phyloP scores from a whole-genome alignment of 2,888 invertebrate genomes.

The Apoda limacodes region DNA sequence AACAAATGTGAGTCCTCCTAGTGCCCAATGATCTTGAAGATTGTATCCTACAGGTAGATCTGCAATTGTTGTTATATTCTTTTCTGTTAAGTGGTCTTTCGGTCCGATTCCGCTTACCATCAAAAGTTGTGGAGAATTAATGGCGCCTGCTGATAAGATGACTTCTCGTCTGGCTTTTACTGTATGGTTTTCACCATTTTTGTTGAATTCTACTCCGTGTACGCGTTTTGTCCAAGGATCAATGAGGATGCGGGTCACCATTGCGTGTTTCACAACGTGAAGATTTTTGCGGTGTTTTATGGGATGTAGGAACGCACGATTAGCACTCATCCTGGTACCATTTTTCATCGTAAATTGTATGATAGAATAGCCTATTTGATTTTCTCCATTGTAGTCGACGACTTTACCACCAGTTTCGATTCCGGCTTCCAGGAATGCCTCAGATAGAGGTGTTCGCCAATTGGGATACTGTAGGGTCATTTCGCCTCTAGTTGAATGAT shows the following conservation, averaged over 20 bases:
- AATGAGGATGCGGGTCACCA: constrained; percentile 71
- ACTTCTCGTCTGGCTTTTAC: constrained; percentile 73
- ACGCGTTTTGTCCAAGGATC: constrained; percentile 61
- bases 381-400: constrained; percentile 73
- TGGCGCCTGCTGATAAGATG: constrained; percentile 81
- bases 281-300: constrained; percentile 71
- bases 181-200: constrained; percentile 48
- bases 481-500: constrained; percentile 72
- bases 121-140: constrained; percentile 84
- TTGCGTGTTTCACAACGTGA: constrained; percentile 69
- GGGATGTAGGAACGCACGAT: constrained; percentile 77
- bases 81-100: constrained; percentile 64
- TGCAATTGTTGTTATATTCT: constrained; percentile 68
- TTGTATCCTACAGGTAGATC: constrained; percentile 79
- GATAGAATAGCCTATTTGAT: constrained; percentile 75
- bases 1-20: constrained; percentile 77
- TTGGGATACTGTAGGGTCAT: constrained; percentile 72
- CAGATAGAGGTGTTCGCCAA: constrained; percentile 66
- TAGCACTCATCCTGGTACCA: constrained; percentile 80
- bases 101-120: constrained; percentile 87
- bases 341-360: constrained; percentile 76
- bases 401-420: constrained; percentile 72
- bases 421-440: constrained; percentile 73
- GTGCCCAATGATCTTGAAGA: constrained; percentile 82
- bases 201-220: constrained; percentile 69